Base-by-base conservation (phyloP, 2,888 invertebrate genomes). In the Laspeyria flexula region DNA sequence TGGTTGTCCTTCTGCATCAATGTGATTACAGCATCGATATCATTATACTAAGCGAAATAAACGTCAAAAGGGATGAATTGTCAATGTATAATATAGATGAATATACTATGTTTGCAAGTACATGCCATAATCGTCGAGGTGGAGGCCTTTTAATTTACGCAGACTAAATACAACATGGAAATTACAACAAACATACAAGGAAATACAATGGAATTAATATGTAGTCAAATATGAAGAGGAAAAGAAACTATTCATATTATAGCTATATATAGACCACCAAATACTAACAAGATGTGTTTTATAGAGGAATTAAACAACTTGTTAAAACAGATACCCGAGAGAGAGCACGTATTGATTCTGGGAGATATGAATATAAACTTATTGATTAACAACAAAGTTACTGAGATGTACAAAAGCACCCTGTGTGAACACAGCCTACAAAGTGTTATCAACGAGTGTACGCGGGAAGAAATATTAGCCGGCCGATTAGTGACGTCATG, bases 201-300 rank as follows among this genome's bases (percentile, higher is more conserved):
- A 27, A 9, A 10, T 10, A 0, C 27, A 3, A 27, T 10, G 10
- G 27, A 27, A 27, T 9, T 27, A 27, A 27, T 27, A 0, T 10
- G 9, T 7, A 27, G 27, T 7, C 23, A 23, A 1, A 23, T 23
- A 6, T 6, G 4, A 7, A 4, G 7, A 23, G 23, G 1, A 23
- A 23, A 23, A 6, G 6, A 23, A 7, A 6, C 23, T 6, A 15
- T 12, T 13, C 43, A 43, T 18, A 43, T 43, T 15, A 43, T 43
- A 33, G 34, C 43, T 23, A 23, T 21, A 7, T 43, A 43, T 23
- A 31, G 33, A 33, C 43, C 43, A 15, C 43, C 43, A 9, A 43
- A 21, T 11, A 43, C 33, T 21, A 43, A 33, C 12, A 43, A 33
- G 23, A 12, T 33, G 23, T 18, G 6, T 9, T 43, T 6, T 10